These are phyloP conservation scores for Pediacus dermestoides DNA, from an alignment of 2,888 invertebrate species.

Conservation along the genomic window DNA sequence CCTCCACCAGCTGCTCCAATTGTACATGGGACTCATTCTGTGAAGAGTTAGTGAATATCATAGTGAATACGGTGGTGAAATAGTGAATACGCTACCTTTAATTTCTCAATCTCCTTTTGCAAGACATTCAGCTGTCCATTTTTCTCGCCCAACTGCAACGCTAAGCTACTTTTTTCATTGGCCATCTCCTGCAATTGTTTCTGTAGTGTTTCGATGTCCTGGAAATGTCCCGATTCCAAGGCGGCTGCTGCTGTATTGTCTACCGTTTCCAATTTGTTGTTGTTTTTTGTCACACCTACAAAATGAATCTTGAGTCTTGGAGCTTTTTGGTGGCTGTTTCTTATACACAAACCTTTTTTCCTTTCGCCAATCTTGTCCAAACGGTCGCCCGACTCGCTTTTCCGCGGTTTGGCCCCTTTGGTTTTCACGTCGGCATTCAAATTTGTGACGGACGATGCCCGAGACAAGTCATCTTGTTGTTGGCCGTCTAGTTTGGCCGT, in stretches of 20 bases:
- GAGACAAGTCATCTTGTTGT: conserved; percentile 50
- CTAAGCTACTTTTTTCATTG: conserved; percentile 63
- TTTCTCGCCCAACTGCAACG: conserved; percentile 62
- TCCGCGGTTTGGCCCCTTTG: conserved; percentile 54
- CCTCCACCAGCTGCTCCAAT: conserved; percentile 67
- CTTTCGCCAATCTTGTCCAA: conserved; percentile 39
- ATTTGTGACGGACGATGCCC: conserved; percentile 64
- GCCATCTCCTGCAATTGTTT: conserved; percentile 61
- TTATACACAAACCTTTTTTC: conserved; percentile 36
- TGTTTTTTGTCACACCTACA: conserved; percentile 39
- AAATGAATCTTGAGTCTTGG: background rate
- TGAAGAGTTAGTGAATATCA: background rate
- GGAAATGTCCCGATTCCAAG: conserved; percentile 48
- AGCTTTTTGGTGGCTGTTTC: background rate
- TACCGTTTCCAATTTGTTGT: conserved; percentile 39
- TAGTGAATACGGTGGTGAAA: background rate
- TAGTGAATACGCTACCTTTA: conserved; percentile 70
- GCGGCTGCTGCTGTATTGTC: conserved; percentile 28
- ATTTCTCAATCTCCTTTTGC: conserved; percentile 63
- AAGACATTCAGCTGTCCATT: conserved; percentile 66
- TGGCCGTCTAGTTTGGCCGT: conserved; percentile 50
- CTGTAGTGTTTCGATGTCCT: conserved; percentile 64
- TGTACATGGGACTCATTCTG: conserved; percentile 56
- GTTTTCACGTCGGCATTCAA: conserved; percentile 60
- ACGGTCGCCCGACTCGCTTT: conserved; percentile 43